These are phyloP conservation scores for Haemorhous mexicanus DNA, from an alignment of 2,113 vertebrate genomes.

Conservation along the genomic window DNA sequence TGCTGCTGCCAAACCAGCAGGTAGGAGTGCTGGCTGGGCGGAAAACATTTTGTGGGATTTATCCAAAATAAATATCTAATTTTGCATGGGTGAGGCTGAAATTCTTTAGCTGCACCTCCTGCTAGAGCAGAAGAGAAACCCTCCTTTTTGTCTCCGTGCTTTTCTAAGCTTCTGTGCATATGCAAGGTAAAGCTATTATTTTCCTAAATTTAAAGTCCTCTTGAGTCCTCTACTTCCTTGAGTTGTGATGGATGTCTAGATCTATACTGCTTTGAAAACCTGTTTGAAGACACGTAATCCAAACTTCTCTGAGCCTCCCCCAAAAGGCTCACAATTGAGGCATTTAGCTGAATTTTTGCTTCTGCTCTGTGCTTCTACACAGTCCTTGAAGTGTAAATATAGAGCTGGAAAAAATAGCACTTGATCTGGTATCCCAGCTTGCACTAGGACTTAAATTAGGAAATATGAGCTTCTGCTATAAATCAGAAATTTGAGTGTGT, in stretches of 20 bases:
- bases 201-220: neutral
- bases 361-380: neutral
- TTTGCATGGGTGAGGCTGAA: neutral
- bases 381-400: constrained; percentile 44
- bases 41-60: constrained; percentile 14
- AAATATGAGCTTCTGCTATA: neutral
- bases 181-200: neutral
- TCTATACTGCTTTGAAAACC: neutral
- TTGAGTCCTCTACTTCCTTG: neutral
- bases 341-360: neutral
- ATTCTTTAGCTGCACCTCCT: neutral
- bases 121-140: neutral
- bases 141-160: accelerated
- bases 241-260: neutral
- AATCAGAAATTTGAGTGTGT: neutral
- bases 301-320: neutral
- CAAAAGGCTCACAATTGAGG: neutral
- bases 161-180: neutral
- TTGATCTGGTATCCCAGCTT: constrained; percentile 2
- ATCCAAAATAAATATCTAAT: constrained; percentile 15
- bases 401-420: constrained; percentile 38
- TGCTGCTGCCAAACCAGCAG: neutral
- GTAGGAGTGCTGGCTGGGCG: neutral
- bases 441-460: neutral
- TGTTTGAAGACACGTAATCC: neutral